phyloP scores from a whole-genome alignment of 2,113 vertebrate genomes.

The Peromyscus maniculatus region DNA sequence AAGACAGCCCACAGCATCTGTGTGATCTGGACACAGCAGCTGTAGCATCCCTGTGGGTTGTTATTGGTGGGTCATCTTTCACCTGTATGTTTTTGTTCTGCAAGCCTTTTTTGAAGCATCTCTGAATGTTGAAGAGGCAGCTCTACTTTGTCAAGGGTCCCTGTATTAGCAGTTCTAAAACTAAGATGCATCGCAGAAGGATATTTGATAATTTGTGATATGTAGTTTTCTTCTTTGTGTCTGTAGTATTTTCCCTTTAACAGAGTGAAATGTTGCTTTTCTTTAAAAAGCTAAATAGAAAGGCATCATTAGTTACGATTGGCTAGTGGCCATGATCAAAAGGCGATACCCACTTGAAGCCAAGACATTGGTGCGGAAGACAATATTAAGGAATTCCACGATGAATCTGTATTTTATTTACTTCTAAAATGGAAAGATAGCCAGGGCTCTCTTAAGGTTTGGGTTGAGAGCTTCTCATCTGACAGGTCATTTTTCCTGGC shows the following conservation, averaged over 20 bases:
- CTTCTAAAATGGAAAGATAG: slow-evolving; percentile 62
- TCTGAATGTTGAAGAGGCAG: not conserved
- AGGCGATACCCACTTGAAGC: slow-evolving; percentile 28
- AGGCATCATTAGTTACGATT: not conserved
- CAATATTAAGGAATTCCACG: not conserved
- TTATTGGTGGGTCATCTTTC: not conserved
- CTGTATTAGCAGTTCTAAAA: not conserved
- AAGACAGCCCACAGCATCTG: no score
- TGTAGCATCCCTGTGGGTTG: not conserved
- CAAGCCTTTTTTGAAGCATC: not conserved
- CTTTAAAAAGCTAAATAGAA: slow-evolving; percentile 44
- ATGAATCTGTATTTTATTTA: slow-evolving; percentile 57
- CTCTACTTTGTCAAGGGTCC: not conserved
- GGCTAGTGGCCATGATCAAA: slow-evolving; percentile 38
- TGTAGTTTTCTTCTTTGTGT: not conserved
- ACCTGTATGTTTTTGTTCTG: not conserved
- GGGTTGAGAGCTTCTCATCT: slow-evolving; percentile 57
- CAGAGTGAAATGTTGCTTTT: not conserved
- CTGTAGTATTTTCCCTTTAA: not conserved
- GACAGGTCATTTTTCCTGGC: slow-evolving; percentile 74
- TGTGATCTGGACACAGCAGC: not conserved
- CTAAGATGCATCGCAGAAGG: not conserved
- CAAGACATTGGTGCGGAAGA: slow-evolving; percentile 1
- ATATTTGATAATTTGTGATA: not conserved
- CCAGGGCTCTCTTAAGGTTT: slow-evolving; percentile 51